Evolutionary conservation across 2,888 invertebrate species (phyloP), one percentile per base, ranked within the genome.

Genomic region (Oscheius onirici): DNA sequence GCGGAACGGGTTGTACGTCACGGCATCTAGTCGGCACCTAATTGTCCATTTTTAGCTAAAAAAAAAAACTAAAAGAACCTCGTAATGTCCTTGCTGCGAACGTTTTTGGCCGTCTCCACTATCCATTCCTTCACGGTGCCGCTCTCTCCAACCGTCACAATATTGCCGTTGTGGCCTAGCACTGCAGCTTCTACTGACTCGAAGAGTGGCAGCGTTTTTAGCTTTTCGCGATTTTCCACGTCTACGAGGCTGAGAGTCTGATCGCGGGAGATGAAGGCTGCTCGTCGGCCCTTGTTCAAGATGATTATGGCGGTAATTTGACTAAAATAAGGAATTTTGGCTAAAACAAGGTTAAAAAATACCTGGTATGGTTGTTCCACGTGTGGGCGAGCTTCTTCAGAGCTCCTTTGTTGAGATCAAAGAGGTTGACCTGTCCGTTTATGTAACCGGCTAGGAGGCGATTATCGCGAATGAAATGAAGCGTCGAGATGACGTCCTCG

Each of bases 111-210:
- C 10, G 74, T 80, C 13, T 75, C 74, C 2, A 78, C 71, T 15
- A 76, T 57, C 76, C 79, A 87, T 55, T 86, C 75, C 67, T 82
- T 84, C 24, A 86, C 49, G 34, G 55, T 58, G 41, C 86, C 86
- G 46, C 80, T 75, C 57, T 84, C 84, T 52, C 86, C 86, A 17
- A 84, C 83, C 2, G 83, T 84, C 22, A 84, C 71, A 15, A 86
- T 57, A 43, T 77, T 70, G 22, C 75, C 77, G 49, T 79, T 80
- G 24, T 76, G 76, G n/a, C 78, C 75, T 11, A 77, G 65, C 1
- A 75, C 79, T 24, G 73, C 84, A 6, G 63, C 22, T 46, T 80
- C 80, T 43, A 80, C 71, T 0, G 76, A 69, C 55, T 85, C 84
- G 57, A 81, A 84, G 0, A 82, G 46, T 15, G 85, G 86, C 22